These are phyloP conservation scores for Nasonia vitripennis DNA, from an alignment of 1,140 invertebrate species.

Conservation along the genomic window DNA sequence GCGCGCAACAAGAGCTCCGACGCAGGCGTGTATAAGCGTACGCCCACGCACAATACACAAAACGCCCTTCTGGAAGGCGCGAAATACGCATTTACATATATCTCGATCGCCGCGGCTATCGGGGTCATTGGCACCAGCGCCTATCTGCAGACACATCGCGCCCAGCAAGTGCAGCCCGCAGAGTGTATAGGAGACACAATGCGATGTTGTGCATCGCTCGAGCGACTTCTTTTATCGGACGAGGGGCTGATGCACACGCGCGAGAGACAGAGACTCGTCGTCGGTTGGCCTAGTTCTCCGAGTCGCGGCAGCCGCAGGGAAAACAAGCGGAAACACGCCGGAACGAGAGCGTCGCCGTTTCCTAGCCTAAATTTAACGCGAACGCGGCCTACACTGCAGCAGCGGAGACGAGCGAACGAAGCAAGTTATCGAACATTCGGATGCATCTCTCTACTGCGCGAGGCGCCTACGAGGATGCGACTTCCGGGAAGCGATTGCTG, in stretches of 20 bases:
- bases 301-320: background rate
- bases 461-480: slow-evolving; percentile 22
- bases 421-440: background rate
- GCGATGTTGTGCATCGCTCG: background rate
- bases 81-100: background rate
- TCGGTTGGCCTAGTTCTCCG: slow-evolving; percentile 9
- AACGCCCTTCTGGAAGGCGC: background rate
- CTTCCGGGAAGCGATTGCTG: slow-evolving; percentile 16
- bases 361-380: slow-evolving; percentile 41
- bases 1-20: background rate
- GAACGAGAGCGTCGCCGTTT: slow-evolving; percentile 8
- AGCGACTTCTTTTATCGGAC: slow-evolving; percentile 47
- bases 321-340: slow-evolving; percentile 13
- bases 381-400: background rate
- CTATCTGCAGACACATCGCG: background rate
- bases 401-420: background rate
- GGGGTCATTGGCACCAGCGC: slow-evolving; percentile 55
- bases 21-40: background rate
- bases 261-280: background rate
- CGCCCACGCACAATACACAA: background rate
- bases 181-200: background rate
- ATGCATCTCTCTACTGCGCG: background rate
- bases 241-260: background rate
- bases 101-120: slow-evolving; percentile 23
- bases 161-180: background rate